phyloP scores from a whole-genome alignment of 1,140 invertebrate species.

The Drosophila chauvacae region DNA sequence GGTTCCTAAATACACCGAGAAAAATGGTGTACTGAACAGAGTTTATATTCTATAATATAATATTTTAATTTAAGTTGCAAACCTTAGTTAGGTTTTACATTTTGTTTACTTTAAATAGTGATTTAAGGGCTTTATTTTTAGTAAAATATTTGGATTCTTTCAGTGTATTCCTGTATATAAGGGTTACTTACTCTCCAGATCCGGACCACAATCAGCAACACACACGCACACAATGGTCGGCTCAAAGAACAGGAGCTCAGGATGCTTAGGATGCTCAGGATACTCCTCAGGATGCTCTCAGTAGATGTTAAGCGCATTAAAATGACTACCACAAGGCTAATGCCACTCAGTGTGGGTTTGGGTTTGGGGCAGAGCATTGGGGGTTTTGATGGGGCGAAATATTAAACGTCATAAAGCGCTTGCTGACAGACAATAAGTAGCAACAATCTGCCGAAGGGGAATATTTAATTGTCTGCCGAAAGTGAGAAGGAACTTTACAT shows the following conservation, averaged over 20 bases:
- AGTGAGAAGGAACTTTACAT: conserved; percentile 1
- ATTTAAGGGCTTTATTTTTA: no score
- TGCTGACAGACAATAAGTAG: conserved; percentile 29
- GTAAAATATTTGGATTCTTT: not conserved
- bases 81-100: not conserved
- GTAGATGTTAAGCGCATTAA: conserved; percentile 64
- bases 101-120: no score
- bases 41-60: no score
- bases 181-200: conserved; percentile 18
- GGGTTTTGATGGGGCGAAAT: not conserved
- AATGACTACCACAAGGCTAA: conserved; percentile 48
- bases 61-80: not conserved
- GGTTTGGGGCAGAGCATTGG: not conserved
- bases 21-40: not conserved
- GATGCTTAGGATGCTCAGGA: conserved; percentile 21
- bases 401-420: conserved; percentile 30
- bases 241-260: conserved; percentile 40
- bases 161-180: conserved; percentile 23
- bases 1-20: conserved; percentile 9
- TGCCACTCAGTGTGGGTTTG: not conserved
- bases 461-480: conserved; percentile 13
- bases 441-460: conserved; percentile 18
- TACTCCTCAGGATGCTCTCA: conserved; percentile 35
- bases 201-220: conserved; percentile 24
- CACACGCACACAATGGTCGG: conserved; percentile 14